These are phyloP conservation scores for Odontocerum albicorne DNA, from an alignment of 2,888 invertebrate genomes.

Conservation along the genomic window DNA sequence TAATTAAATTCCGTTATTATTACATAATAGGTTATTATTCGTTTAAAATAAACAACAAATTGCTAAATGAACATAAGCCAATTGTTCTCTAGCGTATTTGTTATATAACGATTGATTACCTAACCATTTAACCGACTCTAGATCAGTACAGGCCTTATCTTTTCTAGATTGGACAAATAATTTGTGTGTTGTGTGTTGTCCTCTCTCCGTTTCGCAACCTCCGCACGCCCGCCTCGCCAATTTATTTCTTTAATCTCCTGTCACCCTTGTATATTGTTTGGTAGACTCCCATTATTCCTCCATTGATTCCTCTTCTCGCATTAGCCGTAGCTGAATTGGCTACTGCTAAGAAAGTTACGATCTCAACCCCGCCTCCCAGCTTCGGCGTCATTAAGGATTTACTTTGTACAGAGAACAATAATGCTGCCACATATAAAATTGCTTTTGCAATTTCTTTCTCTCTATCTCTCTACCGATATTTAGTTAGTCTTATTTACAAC, in stretches of 20 bases:
- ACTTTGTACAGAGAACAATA: conserved; percentile 15
- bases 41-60: no score
- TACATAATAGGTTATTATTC: no score
- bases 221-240: not conserved
- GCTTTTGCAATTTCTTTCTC: no score
- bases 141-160: no score
- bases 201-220: not conserved
- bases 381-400: conserved; percentile 10
- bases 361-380: not conserved
- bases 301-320: not conserved
- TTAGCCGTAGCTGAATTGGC: not conserved
- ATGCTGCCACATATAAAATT: conserved; percentile 1
- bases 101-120: no score
- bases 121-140: no score
- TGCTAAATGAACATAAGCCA: no score
- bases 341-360: conserved; percentile 4
- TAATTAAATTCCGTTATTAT: no score
- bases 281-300: not conserved
- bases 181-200: not conserved
- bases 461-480: no score
- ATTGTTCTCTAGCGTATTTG: no score
- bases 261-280: not conserved
- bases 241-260: not conserved
- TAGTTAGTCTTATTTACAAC: no score
- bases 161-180: no score